Conservation (phyloP, 2,888 invertebrate genomes). For the Trachelus troglodyta region DNA sequence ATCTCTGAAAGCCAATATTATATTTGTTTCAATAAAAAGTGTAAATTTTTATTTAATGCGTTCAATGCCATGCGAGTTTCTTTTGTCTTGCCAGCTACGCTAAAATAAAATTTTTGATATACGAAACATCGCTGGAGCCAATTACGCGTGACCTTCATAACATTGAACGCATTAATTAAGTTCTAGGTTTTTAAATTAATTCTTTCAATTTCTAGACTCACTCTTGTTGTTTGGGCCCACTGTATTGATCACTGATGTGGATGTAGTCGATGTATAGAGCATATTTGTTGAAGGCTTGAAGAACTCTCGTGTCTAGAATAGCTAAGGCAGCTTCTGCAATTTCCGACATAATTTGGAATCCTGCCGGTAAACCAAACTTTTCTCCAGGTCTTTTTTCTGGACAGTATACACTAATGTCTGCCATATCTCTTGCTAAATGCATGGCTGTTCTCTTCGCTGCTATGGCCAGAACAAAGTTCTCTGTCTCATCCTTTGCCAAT, state of each 20-base stretch:
- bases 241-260: conserved; percentile 97
- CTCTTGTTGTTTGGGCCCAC: conserved; percentile 91
- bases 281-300: conserved; percentile 83
- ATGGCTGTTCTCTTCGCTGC: conserved; percentile 90
- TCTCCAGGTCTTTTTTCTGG: conserved; percentile 85
- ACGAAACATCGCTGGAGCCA: not conserved
- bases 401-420: conserved; percentile 89
- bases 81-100: not conserved
- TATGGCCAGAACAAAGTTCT: conserved; percentile 91
- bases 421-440: conserved; percentile 90
- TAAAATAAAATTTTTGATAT: not conserved
- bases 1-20: conserved; percentile 68
- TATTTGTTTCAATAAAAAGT: not conserved
- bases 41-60: not conserved
- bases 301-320: conserved; percentile 84
- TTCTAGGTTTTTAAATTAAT: conserved; percentile 59
- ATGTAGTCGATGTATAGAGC: conserved; percentile 91
- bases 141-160: not conserved
- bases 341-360: conserved; percentile 87
- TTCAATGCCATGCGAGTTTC: not conserved
- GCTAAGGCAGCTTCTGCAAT: conserved; percentile 88
- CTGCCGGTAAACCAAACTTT: conserved; percentile 80
- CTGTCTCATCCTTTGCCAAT: conserved; percentile 91
- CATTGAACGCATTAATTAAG: not conserved
- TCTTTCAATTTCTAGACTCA: conserved; percentile 67